A percentile compares a stretch with the other conserved stretches of the same genome.
Evolutionary conservation across 2,888 invertebrate genomes (phyloP).

Genomic region (Caenorhabditis virilis): DNA sequence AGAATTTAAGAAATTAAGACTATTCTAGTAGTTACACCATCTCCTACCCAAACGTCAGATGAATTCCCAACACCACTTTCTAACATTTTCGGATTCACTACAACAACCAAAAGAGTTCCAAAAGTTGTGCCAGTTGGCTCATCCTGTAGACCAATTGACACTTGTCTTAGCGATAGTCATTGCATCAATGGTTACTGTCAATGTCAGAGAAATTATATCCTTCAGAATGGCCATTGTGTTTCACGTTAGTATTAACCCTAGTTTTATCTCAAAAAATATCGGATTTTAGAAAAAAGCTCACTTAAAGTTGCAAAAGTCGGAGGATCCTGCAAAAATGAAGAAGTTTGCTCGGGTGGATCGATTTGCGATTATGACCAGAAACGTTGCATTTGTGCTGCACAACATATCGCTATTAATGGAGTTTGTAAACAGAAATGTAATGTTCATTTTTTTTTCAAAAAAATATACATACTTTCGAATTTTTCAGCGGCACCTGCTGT

Average conservation of each 20-base stretch:
- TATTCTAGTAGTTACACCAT: background rate
- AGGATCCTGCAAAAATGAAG: conserved; percentile 54
- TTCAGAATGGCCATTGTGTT: conserved; percentile 50
- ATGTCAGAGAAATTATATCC: conserved; percentile 46
- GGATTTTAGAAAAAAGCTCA: conserved; percentile 24
- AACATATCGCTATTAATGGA: conserved; percentile 49
- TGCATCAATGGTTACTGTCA: conserved; percentile 52
- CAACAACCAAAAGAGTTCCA: conserved; percentile 24
- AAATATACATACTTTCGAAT: background rate
- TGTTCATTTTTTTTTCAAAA: background rate
- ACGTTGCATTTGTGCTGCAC: conserved; percentile 60
- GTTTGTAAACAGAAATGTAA: conserved; percentile 55
- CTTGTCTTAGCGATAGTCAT: conserved; percentile 48
- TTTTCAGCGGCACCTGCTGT: conserved; percentile 42
- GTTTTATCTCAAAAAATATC: background rate
- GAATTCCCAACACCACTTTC: conserved; percentile 32
- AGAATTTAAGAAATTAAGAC: too few species aligned
- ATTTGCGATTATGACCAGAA: conserved; percentile 56
- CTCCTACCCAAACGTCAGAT: conserved; percentile 3
- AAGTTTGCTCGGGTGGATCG: conserved; percentile 64
- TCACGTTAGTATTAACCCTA: conserved; percentile 24
- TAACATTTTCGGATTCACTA: conserved; percentile 31
- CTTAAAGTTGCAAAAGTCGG: conserved; percentile 52
- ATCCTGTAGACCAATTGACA: conserved; percentile 35
- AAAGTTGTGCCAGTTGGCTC: conserved; percentile 36